phyloP scores from a whole-genome alignment of 1,140 invertebrate species.

The Coelopa frigida region DNA sequence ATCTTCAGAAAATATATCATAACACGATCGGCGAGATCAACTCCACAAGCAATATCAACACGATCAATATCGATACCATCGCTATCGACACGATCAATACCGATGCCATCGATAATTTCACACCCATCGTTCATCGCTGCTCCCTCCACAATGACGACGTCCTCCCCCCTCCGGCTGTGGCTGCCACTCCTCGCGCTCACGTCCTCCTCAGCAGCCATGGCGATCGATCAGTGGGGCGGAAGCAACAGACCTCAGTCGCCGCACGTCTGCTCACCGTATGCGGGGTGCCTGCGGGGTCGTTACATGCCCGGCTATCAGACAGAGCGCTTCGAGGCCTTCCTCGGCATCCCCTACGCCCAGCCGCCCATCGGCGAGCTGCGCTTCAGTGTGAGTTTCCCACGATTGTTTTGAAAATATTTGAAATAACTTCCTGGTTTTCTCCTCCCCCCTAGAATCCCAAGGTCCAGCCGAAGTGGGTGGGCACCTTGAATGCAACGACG shows the following conservation, averaged over 20 bases:
- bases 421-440: not conserved
- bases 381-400: slow-evolving; percentile 31
- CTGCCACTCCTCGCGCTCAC: not conserved
- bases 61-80: too few relatives aligned
- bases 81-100: too few relatives aligned
- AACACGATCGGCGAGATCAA: too few relatives aligned
- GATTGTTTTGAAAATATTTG: not conserved
- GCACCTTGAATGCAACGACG: slow-evolving; percentile 25
- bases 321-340: slow-evolving; percentile 30
- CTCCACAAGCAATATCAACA: too few relatives aligned
- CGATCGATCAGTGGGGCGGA: too few relatives aligned
- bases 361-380: slow-evolving; percentile 32
- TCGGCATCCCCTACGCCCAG: slow-evolving; percentile 39
- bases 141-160: too few relatives aligned
- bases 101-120: too few relatives aligned
- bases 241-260: not conserved
- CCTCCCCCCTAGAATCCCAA: slow-evolving; percentile 28
- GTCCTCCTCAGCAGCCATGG: not conserved
- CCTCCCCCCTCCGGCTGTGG: not conserved
- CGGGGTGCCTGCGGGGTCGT: slow-evolving; percentile 30
- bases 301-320: slow-evolving; percentile 27
- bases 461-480: slow-evolving; percentile 21
- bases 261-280: slow-evolving; percentile 16
- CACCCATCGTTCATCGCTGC: too few relatives aligned
- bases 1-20: too few relatives aligned